Percentiles rank a stretch among this genome's conserved stretches.
phyloP scores from a whole-genome alignment of 2,888 invertebrate species.

The Parasteatoda lunata region DNA sequence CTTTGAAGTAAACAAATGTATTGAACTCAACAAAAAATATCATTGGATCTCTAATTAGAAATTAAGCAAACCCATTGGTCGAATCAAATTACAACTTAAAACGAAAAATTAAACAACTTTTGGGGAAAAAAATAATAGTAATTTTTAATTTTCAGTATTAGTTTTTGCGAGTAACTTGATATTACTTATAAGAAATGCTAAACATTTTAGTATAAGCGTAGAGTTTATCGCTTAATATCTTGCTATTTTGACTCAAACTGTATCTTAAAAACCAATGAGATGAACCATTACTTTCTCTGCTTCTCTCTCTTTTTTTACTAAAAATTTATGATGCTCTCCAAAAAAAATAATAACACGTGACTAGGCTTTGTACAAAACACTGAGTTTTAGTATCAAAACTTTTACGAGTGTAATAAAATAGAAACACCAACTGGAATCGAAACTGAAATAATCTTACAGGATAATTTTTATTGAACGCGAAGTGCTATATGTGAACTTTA shows the following conservation, averaged over 20 bases:
- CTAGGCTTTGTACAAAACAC: too few species aligned
- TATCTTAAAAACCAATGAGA: background rate
- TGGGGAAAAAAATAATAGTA: too few species aligned
- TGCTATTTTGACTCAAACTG: background rate
- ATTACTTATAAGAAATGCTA: too few species aligned
- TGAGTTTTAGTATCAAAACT: slow-evolving; percentile 1
- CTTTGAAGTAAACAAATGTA: too few species aligned
- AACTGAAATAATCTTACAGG: slow-evolving; percentile 21
- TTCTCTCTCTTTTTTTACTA: background rate
- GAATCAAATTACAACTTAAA: too few species aligned
- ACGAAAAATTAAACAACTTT: too few species aligned
- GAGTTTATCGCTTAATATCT: background rate
- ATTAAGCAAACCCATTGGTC: too few species aligned
- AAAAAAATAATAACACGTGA: background rate
- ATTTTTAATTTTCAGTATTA: too few species aligned
- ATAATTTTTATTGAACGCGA: slow-evolving; percentile 42
- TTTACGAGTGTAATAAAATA: slow-evolving; percentile 38
- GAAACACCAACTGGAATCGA: slow-evolving; percentile 24
- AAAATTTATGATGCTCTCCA: background rate
- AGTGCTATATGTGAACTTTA: slow-evolving; percentile 7
- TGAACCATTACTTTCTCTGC: background rate
- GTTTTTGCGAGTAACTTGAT: too few species aligned
- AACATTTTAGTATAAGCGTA: background rate
- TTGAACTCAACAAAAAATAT: too few species aligned
- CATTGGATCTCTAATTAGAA: too few species aligned